Percentiles rank a stretch among this genome's conserved stretches.
Conservation (phyloP, 2,797 vertebrate species). For the Pseudochromis fuscus region DNA sequence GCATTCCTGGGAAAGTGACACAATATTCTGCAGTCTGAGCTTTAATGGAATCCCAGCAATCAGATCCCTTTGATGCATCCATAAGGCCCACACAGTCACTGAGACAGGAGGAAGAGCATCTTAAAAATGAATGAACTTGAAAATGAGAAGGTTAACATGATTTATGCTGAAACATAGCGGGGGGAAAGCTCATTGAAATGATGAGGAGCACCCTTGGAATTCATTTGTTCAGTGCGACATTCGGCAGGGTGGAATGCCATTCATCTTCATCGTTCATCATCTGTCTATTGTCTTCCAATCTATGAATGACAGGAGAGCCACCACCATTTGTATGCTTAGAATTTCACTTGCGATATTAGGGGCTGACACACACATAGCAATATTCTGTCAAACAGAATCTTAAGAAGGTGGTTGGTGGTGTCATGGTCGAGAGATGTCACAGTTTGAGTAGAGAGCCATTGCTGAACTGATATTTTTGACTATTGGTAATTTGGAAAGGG, state of each 20-base stretch:
- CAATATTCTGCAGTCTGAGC: constrained; percentile 68
- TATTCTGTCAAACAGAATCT: constrained; percentile 45
- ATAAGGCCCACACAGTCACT: constrained; percentile 36
- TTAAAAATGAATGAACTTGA: constrained; percentile 86
- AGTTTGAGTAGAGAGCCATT: not conserved
- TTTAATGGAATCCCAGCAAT: constrained; percentile 80
- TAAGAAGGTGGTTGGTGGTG: constrained; percentile 3
- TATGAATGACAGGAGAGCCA: constrained; percentile 64
- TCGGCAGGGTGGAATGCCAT: constrained; percentile 59
- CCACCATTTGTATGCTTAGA: constrained; percentile 47
- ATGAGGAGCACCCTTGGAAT: constrained; percentile 78
- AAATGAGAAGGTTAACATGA: constrained; percentile 86
- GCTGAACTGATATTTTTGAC: constrained; percentile 15
- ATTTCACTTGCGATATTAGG: constrained; percentile 44
- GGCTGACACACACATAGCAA: constrained; percentile 38
- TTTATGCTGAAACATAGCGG: constrained; percentile 75
- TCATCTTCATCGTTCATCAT: constrained; percentile 77
- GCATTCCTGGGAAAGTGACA: constrained; percentile 70
- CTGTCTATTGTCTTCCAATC: constrained; percentile 71
- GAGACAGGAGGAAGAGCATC: constrained; percentile 65
- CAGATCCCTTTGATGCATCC: constrained; percentile 68
- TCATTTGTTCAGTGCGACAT: constrained; percentile 76
- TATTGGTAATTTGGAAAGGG: constrained; percentile 2
- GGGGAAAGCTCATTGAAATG: constrained; percentile 77
- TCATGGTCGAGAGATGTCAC: constrained; percentile 14